These are phyloP conservation scores for Gerris lacustris DNA, from an alignment of 2,888 invertebrate genomes.

Conservation along the genomic window DNA sequence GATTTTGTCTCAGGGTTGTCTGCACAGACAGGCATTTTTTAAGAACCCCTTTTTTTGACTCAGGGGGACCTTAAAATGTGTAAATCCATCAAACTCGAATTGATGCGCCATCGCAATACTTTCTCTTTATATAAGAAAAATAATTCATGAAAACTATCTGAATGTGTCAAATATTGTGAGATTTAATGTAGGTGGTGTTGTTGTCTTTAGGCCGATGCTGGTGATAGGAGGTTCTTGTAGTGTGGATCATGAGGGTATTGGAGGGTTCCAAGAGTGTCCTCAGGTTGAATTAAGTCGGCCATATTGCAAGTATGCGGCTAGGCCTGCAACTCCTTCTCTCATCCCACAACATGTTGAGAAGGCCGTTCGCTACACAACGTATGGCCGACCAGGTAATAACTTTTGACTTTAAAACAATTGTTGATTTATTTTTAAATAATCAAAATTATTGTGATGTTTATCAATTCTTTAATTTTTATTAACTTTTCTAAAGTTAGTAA, in stretches of 20 bases:
- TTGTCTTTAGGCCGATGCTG: constrained; percentile 56
- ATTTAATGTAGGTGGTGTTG: background rate
- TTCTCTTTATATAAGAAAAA: too few relatives aligned
- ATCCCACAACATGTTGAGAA: constrained; percentile 87
- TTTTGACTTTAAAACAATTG: background rate
- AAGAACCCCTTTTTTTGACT: too few relatives aligned
- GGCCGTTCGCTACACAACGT: constrained; percentile 68
- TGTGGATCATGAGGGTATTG: constrained; percentile 84
- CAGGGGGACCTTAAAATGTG: too few relatives aligned
- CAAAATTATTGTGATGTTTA: background rate
- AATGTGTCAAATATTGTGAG: too few relatives aligned
- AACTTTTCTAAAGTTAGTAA: background rate
- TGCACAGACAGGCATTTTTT: too few relatives aligned
- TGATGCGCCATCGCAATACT: too few relatives aligned
- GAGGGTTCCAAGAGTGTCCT: constrained; percentile 90
- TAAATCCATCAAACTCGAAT: too few relatives aligned
- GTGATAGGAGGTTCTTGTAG: constrained; percentile 87
- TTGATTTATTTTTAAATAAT: constrained; percentile 2
- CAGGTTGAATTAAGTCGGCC: constrained; percentile 80
- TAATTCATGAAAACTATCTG: too few relatives aligned
- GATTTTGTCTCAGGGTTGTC: too few relatives aligned
- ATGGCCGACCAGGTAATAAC: constrained; percentile 67
- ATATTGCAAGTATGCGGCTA: constrained; percentile 81
- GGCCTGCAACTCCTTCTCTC: constrained; percentile 67
- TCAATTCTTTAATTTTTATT: background rate